A percentile compares a stretch with the other conserved stretches of the same genome.
These are phyloP conservation scores for Enteromius treurensis DNA, from an alignment of 2,797 vertebrate species.

Conservation along the genomic window DNA sequence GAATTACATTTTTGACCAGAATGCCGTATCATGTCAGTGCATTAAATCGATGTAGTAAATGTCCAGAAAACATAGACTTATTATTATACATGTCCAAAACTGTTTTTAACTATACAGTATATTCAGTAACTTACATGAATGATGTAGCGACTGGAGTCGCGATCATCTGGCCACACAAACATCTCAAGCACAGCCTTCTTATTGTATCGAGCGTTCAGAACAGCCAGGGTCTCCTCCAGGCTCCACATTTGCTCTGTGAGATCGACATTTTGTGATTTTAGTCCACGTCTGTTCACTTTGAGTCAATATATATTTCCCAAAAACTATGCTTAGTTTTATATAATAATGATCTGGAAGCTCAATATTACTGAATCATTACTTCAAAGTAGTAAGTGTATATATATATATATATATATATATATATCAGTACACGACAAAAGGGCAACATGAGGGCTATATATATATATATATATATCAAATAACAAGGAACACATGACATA, in stretches of 20 bases:
- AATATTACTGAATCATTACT: background rate
- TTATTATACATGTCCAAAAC: background rate
- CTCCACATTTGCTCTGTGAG: slow-evolving; percentile 83
- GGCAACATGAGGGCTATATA: too few relatives aligned
- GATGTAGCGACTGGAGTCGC: slow-evolving; percentile 88
- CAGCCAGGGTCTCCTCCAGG: slow-evolving; percentile 87
- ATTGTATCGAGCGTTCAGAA: slow-evolving; percentile 86
- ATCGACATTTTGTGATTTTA: slow-evolving; percentile 14
- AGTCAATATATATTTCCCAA: background rate
- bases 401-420: too few relatives aligned
- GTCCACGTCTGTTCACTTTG: background rate
- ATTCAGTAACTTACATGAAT: slow-evolving; percentile 83
- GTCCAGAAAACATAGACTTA: background rate
- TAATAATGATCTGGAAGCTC: background rate
- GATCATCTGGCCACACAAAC: slow-evolving; percentile 94
- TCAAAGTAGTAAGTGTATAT: background rate
- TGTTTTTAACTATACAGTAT: background rate
- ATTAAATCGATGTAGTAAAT: background rate
- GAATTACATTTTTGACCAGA: background rate
- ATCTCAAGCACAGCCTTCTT: slow-evolving; percentile 90
- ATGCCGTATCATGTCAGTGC: background rate
- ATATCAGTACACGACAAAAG: too few relatives aligned
- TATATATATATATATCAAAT: too few relatives aligned
- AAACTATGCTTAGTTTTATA: background rate
- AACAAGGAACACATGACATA: too few relatives aligned